A percentile compares a stretch with the other conserved stretches of the same genome.
These are phyloP conservation scores for Sandelia bainsii DNA, from an alignment of 2,797 vertebrate genomes.

Conservation along the genomic window DNA sequence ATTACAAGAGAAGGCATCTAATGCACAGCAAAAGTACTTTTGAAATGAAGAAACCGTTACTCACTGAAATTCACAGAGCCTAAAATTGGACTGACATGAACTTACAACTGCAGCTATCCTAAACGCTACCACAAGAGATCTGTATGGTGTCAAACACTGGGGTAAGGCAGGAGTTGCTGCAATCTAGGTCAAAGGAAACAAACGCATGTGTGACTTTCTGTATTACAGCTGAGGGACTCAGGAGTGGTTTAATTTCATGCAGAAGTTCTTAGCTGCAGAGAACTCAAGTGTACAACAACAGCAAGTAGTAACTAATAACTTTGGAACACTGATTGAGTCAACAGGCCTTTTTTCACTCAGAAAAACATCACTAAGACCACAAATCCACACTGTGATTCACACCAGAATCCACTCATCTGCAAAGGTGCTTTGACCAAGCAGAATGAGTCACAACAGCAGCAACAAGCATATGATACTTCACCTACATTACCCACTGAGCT, in stretches of 20 bases:
- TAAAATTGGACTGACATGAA: slow-evolving; percentile 33
- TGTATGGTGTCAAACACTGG: slow-evolving; percentile 32
- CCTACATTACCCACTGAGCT: not conserved
- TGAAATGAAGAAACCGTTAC: not conserved
- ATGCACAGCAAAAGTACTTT: no score
- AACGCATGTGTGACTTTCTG: slow-evolving; percentile 16
- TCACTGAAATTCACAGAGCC: not conserved
- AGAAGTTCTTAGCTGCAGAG: slow-evolving; percentile 1
- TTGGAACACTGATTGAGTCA: not conserved
- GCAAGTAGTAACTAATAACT: not conserved
- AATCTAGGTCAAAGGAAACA: slow-evolving; percentile 32
- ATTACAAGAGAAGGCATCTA: no score
- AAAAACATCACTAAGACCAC: not conserved
- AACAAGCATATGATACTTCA: slow-evolving; percentile 5
- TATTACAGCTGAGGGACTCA: not conserved
- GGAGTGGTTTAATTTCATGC: slow-evolving; percentile 7
- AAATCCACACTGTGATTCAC: no score
- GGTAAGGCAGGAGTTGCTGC: slow-evolving; percentile 12
- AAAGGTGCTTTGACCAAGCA: not conserved
- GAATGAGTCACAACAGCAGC: not conserved
- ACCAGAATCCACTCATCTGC: no score
- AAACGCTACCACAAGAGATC: slow-evolving; percentile 3
- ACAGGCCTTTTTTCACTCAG: not conserved
- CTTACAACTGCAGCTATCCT: slow-evolving; percentile 21
- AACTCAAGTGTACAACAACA: not conserved